Evolutionary conservation across 2,113 vertebrate species (phyloP).

Genomic region (Ictalurus punctatus): DNA sequence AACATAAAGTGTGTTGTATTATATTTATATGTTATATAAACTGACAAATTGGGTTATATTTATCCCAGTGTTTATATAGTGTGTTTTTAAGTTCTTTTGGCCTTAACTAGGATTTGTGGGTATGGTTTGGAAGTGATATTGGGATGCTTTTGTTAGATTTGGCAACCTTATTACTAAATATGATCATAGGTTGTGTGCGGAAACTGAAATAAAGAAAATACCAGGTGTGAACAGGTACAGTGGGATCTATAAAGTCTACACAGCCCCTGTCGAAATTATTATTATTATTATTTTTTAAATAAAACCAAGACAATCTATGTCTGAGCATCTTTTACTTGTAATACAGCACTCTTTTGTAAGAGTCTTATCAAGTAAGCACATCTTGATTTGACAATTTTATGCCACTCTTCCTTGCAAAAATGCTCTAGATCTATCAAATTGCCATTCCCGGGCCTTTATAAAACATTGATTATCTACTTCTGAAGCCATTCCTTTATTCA

Average conservation of each 20-base stretch:
- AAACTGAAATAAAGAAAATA: not conserved
- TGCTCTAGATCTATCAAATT: not conserved
- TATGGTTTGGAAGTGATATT: not conserved
- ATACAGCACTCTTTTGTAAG: not conserved
- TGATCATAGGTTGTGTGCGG: not conserved
- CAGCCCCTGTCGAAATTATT: not conserved
- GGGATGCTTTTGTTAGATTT: not conserved
- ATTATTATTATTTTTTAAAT: not conserved
- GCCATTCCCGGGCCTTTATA: too few relatives aligned
- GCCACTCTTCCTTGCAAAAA: not conserved
- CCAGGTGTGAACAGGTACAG: not conserved
- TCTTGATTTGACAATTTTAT: not conserved
- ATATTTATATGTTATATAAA: not conserved
- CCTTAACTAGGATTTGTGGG: not conserved
- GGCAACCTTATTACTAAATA: not conserved
- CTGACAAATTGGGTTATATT: not conserved
- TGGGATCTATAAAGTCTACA: not conserved
- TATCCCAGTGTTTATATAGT: not conserved
- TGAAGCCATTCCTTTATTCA: not conserved
- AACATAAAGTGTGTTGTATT: not conserved
- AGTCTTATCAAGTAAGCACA: not conserved
- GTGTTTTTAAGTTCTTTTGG: not conserved
- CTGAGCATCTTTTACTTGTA: not conserved
- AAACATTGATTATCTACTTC: not conserved
- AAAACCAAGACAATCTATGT: not conserved